Evolutionary conservation across 37 sponge, comb jelly and placozoan genomes (phyloP).

Genomic region (Beroe forskalii): DNA sequence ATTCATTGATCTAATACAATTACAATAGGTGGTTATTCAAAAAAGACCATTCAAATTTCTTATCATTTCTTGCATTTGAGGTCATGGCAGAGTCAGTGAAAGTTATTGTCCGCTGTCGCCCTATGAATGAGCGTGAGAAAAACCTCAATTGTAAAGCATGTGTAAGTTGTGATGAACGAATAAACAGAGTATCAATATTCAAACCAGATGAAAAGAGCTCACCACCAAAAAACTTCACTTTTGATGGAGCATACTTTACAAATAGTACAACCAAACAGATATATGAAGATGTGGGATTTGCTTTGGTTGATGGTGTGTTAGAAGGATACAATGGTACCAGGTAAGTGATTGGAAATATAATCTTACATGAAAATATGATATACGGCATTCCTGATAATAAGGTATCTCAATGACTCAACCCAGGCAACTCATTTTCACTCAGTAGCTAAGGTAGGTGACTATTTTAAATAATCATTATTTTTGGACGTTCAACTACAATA

Average conservation of each 20-base stretch:
- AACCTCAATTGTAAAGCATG: constrained; percentile 76
- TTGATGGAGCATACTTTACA: constrained; percentile 87
- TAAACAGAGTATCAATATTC: constrained; percentile 75
- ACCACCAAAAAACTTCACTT: constrained; percentile 82
- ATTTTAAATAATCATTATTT: too few relatives aligned
- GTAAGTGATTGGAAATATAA: too few relatives aligned
- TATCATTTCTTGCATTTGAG: too few relatives aligned
- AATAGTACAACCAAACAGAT: constrained; percentile 80
- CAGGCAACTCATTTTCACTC: too few relatives aligned
- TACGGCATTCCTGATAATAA: too few relatives aligned
- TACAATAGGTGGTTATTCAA: too few relatives aligned
- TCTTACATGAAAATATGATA: too few relatives aligned
- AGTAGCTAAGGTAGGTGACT: too few relatives aligned
- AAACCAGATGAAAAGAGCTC: constrained; percentile 71
- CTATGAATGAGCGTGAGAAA: constrained; percentile 86
- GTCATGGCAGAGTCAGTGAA: constrained; percentile 85
- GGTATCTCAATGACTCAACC: too few relatives aligned
- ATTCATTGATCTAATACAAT: too few relatives aligned
- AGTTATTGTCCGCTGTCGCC: constrained; percentile 93
- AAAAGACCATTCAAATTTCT: too few relatives aligned
- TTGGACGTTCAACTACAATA: constrained; percentile 96
- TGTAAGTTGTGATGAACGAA: constrained; percentile 74
- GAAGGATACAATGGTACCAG: constrained; percentile 71
- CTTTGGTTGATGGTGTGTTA: constrained; percentile 86
- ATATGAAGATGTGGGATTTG: constrained; percentile 92